Evolutionary conservation across 2,888 invertebrate species (phyloP).

Genomic region (Torymus aiolomorphi): DNA sequence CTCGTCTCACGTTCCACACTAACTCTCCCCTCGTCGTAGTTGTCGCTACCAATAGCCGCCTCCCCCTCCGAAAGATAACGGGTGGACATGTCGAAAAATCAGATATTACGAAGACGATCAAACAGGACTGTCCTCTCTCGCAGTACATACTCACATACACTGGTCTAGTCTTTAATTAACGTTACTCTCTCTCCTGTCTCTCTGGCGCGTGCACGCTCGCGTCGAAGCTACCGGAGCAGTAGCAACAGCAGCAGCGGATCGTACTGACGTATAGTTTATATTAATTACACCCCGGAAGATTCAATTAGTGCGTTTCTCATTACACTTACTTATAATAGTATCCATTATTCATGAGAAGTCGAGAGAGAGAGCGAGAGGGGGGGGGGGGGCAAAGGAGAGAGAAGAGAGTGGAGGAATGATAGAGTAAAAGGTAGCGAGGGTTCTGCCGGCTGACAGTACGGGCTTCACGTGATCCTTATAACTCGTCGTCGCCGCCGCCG

Average conservation of each 20-base stretch:
- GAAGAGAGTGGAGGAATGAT: slow-evolving; percentile 51
- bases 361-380: slow-evolving; percentile 9
- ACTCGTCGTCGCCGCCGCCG: slow-evolving; percentile 51
- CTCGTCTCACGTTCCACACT: slow-evolving; percentile 48
- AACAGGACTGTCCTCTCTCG: too few relatives aligned
- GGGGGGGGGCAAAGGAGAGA: not conserved
- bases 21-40: too few relatives aligned
- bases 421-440: slow-evolving; percentile 59
- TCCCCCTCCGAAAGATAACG: slow-evolving; percentile 16
- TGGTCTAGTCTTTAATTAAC: slow-evolving; percentile 68
- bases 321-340: slow-evolving; percentile 60
- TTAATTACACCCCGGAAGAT: slow-evolving; percentile 74
- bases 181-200: slow-evolving; percentile 48
- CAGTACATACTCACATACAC: not conserved
- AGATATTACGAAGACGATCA: slow-evolving; percentile 20
- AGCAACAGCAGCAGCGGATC: not conserved
- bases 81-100: slow-evolving; percentile 59
- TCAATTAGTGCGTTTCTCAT: slow-evolving; percentile 75
- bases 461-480: slow-evolving; percentile 61
- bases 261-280: slow-evolving; percentile 67
- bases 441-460: slow-evolving; percentile 63
- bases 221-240: too few relatives aligned
- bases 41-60: slow-evolving; percentile 14
- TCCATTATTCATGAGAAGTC: slow-evolving; percentile 54
- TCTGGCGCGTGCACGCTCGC: slow-evolving; percentile 61